Evolutionary conservation across 2,797 vertebrate species (phyloP).

Genomic region (Diplodus sargus): DNA sequence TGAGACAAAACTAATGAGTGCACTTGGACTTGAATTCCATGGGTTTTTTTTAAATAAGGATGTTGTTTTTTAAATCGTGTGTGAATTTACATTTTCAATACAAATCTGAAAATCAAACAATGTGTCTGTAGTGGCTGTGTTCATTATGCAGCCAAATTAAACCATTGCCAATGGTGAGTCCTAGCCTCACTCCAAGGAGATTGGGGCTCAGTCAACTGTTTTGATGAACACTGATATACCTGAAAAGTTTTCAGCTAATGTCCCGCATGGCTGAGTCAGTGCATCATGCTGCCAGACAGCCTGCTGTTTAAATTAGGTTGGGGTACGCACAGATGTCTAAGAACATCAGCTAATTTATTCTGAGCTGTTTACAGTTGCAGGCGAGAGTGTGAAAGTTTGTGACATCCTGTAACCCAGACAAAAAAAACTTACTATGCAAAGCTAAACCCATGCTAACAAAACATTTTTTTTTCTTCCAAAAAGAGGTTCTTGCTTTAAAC

Average conservation of each 20-base stretch:
- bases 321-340: conserved; percentile 15
- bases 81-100: neutral
- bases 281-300: conserved; percentile 16
- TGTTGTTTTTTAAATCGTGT: neutral
- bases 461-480: neutral
- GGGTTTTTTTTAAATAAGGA: too few species aligned
- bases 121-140: neutral
- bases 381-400: neutral
- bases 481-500: neutral
- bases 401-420: neutral
- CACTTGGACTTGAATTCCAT: neutral
- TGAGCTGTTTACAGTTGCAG: conserved; percentile 7
- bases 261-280: conserved; percentile 11
- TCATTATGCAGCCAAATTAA: neutral
- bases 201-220: neutral
- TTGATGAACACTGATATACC: neutral
- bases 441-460: neutral
- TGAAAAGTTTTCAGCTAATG: neutral
- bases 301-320: conserved; percentile 16
- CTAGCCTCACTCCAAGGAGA: neutral
- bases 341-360: conserved; percentile 18
- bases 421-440: neutral
- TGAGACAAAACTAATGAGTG: too few species aligned
- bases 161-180: neutral
- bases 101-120: neutral